These are phyloP conservation scores for Drosophila conformis DNA, from an alignment of 2,888 invertebrate species.

Conservation along the genomic window DNA sequence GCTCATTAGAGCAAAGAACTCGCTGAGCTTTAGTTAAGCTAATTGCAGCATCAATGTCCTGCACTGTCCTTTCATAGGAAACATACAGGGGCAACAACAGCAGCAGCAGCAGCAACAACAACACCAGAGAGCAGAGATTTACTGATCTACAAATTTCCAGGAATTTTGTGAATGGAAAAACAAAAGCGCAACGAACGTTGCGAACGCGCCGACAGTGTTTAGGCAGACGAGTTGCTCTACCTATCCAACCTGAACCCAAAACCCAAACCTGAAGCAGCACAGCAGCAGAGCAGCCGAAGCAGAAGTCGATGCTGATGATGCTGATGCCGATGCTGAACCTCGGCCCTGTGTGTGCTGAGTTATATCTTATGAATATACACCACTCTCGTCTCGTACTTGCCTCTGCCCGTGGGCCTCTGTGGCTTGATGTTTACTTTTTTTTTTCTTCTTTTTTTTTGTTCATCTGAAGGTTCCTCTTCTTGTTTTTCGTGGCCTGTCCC, in stretches of 20 bases:
- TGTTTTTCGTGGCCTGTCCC: slow-evolving; percentile 50
- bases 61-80: slow-evolving; percentile 70
- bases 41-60: slow-evolving; percentile 60
- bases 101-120: slow-evolving; percentile 25
- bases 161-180: slow-evolving; percentile 80
- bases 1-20: slow-evolving; percentile 29
- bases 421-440: slow-evolving; percentile 46
- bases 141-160: slow-evolving; percentile 79
- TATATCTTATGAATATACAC: slow-evolving; percentile 70
- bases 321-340: slow-evolving; percentile 33
- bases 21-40: slow-evolving; percentile 48
- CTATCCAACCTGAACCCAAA: slow-evolving; percentile 64
- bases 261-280: slow-evolving; percentile 43
- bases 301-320: slow-evolving; percentile 29
- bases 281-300: slow-evolving; percentile 39
- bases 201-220: slow-evolving; percentile 27
- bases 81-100: slow-evolving; percentile 29
- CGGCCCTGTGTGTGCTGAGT: slow-evolving; percentile 20
- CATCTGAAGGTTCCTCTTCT: slow-evolving; percentile 55
- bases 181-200: slow-evolving; percentile 73
- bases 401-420: slow-evolving; percentile 26
- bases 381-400: slow-evolving; percentile 66
- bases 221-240: slow-evolving; percentile 55
- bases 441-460: background rate
- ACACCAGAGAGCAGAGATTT: slow-evolving; percentile 58